These are phyloP conservation scores for Gouania willdenowi DNA, from an alignment of 2,797 vertebrate species.

Conservation along the genomic window DNA sequence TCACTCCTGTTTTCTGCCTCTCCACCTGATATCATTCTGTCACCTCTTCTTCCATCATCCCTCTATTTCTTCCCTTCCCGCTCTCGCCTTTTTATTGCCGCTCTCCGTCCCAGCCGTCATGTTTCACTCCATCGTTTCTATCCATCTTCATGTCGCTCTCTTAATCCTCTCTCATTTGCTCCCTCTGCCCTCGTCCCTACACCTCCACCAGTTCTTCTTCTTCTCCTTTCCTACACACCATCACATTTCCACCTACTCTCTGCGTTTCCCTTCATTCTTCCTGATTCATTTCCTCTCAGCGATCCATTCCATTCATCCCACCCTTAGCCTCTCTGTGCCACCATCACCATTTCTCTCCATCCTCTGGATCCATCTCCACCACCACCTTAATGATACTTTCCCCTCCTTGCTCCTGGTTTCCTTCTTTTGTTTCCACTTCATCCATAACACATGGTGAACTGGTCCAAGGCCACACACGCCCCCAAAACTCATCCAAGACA, in stretches of 20 bases:
- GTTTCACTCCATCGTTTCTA: slow-evolving; percentile 66
- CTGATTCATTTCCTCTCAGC: slow-evolving; percentile 57
- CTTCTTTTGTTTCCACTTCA: slow-evolving; percentile 16
- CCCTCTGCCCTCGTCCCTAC: slow-evolving; percentile 44
- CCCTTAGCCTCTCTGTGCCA: slow-evolving; percentile 25
- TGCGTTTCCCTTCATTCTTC: slow-evolving; percentile 51
- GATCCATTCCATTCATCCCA: slow-evolving; percentile 46
- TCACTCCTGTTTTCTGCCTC: slow-evolving; percentile 70
- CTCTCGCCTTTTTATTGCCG: slow-evolving; percentile 63
- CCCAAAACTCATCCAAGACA: no score
- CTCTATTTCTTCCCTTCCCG: slow-evolving; percentile 50
- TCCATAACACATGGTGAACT: no score
- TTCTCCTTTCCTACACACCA: slow-evolving; percentile 27
- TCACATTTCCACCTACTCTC: slow-evolving; percentile 60
- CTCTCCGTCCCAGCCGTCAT: slow-evolving; percentile 63
- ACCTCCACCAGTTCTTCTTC: slow-evolving; percentile 40
- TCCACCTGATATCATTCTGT: slow-evolving; percentile 72
- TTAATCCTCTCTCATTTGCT: slow-evolving; percentile 68
- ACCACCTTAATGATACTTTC: slow-evolving; percentile 31
- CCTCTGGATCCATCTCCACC: slow-evolving; percentile 12
- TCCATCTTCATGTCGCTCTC: slow-evolving; percentile 67
- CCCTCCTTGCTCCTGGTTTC: slow-evolving; percentile 23
- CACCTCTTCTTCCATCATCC: slow-evolving; percentile 63
- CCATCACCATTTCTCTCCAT: slow-evolving; percentile 25
- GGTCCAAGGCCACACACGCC: no score